phyloP scores from a whole-genome alignment of 2,888 invertebrate species.

The Brachypterus glaber region DNA sequence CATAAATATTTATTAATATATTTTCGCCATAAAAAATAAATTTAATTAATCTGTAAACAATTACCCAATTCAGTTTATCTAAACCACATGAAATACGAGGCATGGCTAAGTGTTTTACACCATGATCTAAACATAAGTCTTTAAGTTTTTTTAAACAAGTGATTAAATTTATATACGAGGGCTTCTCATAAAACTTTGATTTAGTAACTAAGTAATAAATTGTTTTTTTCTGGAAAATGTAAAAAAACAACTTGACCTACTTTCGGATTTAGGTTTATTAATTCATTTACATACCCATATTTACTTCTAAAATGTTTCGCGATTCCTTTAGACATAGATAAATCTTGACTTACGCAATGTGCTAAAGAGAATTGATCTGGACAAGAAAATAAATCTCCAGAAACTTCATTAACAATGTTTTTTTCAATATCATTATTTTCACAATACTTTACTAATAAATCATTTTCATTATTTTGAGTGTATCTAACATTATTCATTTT shows the following conservation, averaged over 20 bases:
- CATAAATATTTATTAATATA: not conserved
- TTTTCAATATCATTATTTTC: not conserved
- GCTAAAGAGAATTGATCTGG: not conserved
- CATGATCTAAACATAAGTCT: conserved; percentile 4
- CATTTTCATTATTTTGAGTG: not conserved
- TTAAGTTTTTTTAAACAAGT: not conserved
- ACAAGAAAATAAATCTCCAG: not conserved
- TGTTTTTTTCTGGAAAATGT: not conserved
- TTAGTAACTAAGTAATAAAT: not conserved
- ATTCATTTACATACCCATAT: not conserved
- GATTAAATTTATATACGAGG: not conserved
- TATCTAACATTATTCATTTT: not conserved
- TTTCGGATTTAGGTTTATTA: not conserved
- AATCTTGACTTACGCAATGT: not conserved
- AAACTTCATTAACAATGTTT: not conserved
- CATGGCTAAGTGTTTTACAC: conserved; percentile 11
- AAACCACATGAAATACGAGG: conserved; percentile 5
- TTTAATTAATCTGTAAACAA: not conserved
- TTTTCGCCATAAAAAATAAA: not conserved
- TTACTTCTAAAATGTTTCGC: not conserved
- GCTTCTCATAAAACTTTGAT: not conserved
- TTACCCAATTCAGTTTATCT: conserved; percentile 9
- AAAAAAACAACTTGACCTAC: not conserved
- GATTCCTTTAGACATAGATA: not conserved
- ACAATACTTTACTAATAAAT: not conserved